phyloP scores from a whole-genome alignment of 2,113 vertebrate species.

The Siniperca chuatsi region DNA sequence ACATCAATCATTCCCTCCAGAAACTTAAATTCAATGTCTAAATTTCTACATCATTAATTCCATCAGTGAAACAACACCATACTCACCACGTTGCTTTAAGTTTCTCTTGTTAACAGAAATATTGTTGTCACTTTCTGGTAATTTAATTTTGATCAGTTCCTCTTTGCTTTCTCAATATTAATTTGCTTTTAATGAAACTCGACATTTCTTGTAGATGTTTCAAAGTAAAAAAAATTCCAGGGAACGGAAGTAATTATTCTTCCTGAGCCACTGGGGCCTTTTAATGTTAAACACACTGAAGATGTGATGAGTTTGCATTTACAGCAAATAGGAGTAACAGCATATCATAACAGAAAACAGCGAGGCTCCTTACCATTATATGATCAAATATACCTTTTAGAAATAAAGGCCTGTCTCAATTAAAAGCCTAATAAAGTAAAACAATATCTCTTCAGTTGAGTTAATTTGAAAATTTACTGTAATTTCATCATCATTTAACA shows the following conservation, averaged over 20 bases:
- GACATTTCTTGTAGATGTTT: neutral
- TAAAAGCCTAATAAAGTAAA: neutral
- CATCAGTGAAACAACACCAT: too few species aligned
- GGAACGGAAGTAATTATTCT: neutral
- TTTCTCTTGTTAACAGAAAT: neutral
- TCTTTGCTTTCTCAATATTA: neutral
- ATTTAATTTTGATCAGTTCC: neutral
- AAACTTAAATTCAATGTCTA: neutral
- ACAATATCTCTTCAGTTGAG: neutral
- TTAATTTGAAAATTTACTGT: neutral
- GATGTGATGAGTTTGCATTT: conserved; percentile 11
- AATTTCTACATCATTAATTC: neutral
- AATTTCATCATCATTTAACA: neutral
- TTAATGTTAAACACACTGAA: neutral
- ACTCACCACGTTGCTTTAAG: too few species aligned
- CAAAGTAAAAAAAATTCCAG: neutral
- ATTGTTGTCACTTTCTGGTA: neutral
- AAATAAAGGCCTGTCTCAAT: neutral
- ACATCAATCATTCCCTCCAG: neutral
- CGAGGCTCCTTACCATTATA: neutral
- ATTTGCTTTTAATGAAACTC: neutral
- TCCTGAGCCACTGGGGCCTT: neutral
- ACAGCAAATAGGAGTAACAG: neutral
- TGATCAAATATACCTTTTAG: neutral
- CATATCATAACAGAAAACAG: neutral